These are phyloP conservation scores for Eupithecia subumbrata DNA, from an alignment of 2,888 invertebrate genomes.

Conservation along the genomic window DNA sequence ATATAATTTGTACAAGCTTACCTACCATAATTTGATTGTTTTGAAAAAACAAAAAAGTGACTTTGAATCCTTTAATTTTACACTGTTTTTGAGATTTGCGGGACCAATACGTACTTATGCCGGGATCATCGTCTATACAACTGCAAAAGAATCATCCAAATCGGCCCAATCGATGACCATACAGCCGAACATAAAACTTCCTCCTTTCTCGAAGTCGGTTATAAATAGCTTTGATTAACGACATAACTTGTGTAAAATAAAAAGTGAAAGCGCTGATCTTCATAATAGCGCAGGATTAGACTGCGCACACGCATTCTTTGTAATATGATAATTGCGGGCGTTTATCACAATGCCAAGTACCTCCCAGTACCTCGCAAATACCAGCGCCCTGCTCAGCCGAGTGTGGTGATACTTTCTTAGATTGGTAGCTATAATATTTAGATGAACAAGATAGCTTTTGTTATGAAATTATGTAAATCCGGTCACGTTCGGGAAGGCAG, in stretches of 20 bases:
- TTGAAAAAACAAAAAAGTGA: too few relatives aligned
- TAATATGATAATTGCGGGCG: constrained; percentile 23
- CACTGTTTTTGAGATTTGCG: too few relatives aligned
- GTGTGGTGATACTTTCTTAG: background rate
- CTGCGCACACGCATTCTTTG: constrained; percentile 23
- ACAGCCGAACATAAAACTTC: too few relatives aligned
- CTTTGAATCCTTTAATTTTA: too few relatives aligned
- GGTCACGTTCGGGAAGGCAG: background rate
- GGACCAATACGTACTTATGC: too few relatives aligned
- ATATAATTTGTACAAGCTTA: too few relatives aligned
- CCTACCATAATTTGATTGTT: too few relatives aligned
- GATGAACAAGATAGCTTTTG: background rate
- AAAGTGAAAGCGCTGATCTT: constrained; percentile 29
- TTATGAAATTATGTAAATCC: constrained; percentile 1
- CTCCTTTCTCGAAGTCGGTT: too few relatives aligned
- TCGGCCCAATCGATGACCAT: too few relatives aligned
- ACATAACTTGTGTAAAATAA: background rate
- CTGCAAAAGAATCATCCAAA: too few relatives aligned
- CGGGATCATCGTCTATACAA: too few relatives aligned
- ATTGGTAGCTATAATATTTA: background rate
- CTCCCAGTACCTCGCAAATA: background rate
- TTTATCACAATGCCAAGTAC: constrained; percentile 18
- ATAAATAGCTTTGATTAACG: background rate
- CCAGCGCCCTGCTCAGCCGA: background rate
- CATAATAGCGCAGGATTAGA: constrained; percentile 30